Base-by-base conservation (phyloP, 2,888 invertebrate genomes). In the Drosophila austrosaltans region DNA sequence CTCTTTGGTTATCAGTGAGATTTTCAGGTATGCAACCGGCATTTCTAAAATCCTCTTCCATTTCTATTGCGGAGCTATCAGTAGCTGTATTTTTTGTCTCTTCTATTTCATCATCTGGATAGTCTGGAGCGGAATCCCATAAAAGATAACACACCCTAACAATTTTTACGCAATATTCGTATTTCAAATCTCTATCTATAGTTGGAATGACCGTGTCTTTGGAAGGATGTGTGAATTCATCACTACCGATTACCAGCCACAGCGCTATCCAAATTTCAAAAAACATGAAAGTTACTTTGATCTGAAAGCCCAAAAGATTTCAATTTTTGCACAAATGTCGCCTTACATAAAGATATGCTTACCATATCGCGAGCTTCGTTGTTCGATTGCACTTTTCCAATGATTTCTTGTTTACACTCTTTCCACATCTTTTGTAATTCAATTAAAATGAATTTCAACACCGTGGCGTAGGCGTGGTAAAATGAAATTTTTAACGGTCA, bases 111-210 rank as follows among this genome's bases (percentile, higher is more conserved):
- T 22, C 22, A 8, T 48, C 44, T 3, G 44, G 2, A 48, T 48
- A 48, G 44, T 48, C 44, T 48, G 44, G 20, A 8, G 44, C 22
- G 1, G 44, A 22, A 8, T 48, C 20, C 20, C 44, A 7, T 22
- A 44, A 3, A 44, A 44, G 16, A 7, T 44, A 44, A 48, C 22
- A 48, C n/a, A 48, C 8, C 8, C 8, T 22, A 7, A 48, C 44
- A 48, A 48, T 48, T 22, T 48, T 48, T 3, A 48, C 22, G 22
- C 44, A 48, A 48, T 48, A 20, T n/a, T 48, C 44, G 44, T 48
- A 22, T 48, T 48, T 48, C 3, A 48, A 20, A 20, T 48, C 5
- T 3, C 7, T 44, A 20, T 0, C 20, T 4, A 20, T 8, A 20
- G 44, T 0, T 48, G 8, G 7, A 1, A 8, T 20, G 22, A 10